These are phyloP conservation scores for Leistus spinibarbis DNA, from an alignment of 2,888 invertebrate genomes.

Conservation along the genomic window DNA sequence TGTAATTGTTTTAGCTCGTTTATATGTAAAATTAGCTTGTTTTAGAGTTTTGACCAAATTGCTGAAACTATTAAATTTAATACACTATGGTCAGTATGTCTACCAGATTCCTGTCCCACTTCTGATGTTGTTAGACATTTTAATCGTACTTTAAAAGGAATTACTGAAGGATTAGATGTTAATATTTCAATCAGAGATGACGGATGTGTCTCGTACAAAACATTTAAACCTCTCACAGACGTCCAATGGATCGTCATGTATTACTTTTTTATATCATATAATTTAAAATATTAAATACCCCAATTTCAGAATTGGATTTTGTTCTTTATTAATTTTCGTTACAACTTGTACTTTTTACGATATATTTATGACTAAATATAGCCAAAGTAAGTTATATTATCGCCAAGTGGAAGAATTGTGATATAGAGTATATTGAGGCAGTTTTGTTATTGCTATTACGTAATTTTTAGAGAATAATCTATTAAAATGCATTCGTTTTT, in stretches of 20 bases:
- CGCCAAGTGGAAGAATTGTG: too few relatives aligned
- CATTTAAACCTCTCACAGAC: constrained; percentile 45
- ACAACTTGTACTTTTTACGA: constrained; percentile 26
- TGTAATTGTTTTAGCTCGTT: not conserved
- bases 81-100: constrained; percentile 54
- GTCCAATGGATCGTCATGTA: constrained; percentile 49
- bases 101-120: constrained; percentile 55
- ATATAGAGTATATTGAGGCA: not conserved
- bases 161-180: constrained; percentile 50
- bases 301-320: constrained; percentile 41
- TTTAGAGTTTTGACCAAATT: constrained; percentile 47
- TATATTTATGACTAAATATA: constrained; percentile 8
- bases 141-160: constrained; percentile 46
- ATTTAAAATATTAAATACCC: not conserved
- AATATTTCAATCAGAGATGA: constrained; percentile 47
- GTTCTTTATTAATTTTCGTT: constrained; percentile 33
- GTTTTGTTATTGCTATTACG: not conserved
- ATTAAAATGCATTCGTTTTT: too few relatives aligned
- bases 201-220: constrained; percentile 47
- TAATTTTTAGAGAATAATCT: too few relatives aligned
- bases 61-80: constrained; percentile 45
- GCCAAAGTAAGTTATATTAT: constrained; percentile 21
- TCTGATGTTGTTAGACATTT: constrained; percentile 51
- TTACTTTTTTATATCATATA: constrained; percentile 33
- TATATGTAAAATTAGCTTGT: not conserved